Conservation (phyloP, 2,888 invertebrate species). For the Ctenicera cuprea region DNA sequence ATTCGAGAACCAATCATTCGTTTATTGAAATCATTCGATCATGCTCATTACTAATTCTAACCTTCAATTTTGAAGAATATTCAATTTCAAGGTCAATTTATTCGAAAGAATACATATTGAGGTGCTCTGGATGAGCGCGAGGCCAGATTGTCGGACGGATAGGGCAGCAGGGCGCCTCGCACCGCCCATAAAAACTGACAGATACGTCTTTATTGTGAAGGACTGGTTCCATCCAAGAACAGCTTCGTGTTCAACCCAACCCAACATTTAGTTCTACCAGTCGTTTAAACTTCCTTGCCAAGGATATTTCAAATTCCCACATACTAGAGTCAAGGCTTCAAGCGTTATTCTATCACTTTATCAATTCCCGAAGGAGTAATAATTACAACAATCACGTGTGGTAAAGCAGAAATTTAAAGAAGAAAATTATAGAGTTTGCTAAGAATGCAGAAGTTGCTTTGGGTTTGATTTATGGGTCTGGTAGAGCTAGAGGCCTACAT, state of each 20-base stretch:
- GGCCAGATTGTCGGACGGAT: slow-evolving; percentile 64
- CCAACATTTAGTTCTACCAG: slow-evolving; percentile 51
- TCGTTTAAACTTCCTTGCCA: slow-evolving; percentile 42
- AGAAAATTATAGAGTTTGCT: neutral
- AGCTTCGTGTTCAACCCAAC: slow-evolving; percentile 53
- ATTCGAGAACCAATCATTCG: too few relatives aligned
- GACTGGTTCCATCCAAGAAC: slow-evolving; percentile 63
- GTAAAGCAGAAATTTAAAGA: slow-evolving; percentile 74
- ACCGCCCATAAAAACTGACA: slow-evolving; percentile 71
- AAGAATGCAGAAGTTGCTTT: neutral
- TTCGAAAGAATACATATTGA: slow-evolving; percentile 46
- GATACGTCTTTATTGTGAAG: slow-evolving; percentile 71
- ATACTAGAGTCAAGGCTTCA: slow-evolving; percentile 68
- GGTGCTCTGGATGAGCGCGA: slow-evolving; percentile 39
- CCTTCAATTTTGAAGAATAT: too few relatives aligned
- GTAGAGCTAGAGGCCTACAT: slow-evolving; percentile 33
- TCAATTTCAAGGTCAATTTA: too few relatives aligned
- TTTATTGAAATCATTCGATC: too few relatives aligned
- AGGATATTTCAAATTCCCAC: slow-evolving; percentile 29
- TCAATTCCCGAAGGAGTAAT: neutral
- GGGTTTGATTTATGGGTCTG: slow-evolving; percentile 22
- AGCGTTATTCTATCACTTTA: slow-evolving; percentile 68
- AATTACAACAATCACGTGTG: neutral
- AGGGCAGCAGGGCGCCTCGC: slow-evolving; percentile 65
- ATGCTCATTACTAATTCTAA: too few relatives aligned